Evolutionary conservation across 2,113 vertebrate species (phyloP).

Genomic region (Rhodinocichla rosea): DNA sequence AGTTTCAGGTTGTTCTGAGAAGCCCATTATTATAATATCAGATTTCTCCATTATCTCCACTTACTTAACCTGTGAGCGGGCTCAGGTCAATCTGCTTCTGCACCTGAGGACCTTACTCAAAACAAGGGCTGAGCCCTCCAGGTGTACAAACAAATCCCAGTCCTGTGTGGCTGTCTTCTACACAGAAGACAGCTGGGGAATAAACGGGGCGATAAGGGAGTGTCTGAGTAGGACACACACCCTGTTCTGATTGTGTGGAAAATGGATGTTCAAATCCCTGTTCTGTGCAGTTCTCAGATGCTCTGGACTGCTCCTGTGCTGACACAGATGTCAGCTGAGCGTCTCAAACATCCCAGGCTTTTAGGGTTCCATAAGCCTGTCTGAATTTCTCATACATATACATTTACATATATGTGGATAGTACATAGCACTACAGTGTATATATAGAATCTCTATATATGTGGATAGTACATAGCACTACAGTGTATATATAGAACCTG

Average conservation of each 20-base stretch:
- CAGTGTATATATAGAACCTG: neutral
- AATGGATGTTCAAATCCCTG: neutral
- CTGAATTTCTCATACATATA: neutral
- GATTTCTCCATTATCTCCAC: neutral
- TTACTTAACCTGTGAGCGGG: neutral
- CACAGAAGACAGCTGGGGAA: neutral
- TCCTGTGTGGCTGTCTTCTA: neutral
- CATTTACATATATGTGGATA: neutral
- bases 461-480: neutral
- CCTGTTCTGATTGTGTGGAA: neutral
- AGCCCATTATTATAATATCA: neutral
- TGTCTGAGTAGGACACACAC: neutral
- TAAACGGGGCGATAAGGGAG: neutral
- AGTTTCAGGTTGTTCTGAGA: neutral
- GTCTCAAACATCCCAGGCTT: neutral
- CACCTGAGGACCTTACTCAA: neutral
- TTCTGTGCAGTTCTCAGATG: neutral
- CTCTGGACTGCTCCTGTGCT: neutral
- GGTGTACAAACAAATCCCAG: neutral
- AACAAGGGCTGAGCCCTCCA: neutral
- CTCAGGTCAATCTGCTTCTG: neutral
- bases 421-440: neutral
- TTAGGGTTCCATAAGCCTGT: neutral
- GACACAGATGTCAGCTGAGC: neutral
- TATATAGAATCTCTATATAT: too few relatives aligned